Base-by-base conservation (phyloP, 2,797 vertebrate species). In the Vespertilio murinus region DNA sequence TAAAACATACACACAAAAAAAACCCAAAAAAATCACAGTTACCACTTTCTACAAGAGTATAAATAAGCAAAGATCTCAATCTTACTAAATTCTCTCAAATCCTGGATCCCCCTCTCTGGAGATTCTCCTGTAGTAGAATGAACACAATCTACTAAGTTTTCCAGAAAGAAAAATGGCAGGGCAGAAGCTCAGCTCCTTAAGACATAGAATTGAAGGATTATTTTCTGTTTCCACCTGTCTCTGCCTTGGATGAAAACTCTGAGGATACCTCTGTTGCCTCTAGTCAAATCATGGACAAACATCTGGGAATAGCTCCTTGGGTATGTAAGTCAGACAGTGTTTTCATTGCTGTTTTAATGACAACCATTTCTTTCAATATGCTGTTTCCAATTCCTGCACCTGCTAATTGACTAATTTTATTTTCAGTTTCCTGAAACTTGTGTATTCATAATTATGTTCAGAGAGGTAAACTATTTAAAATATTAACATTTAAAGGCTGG, bases 371-470 rank as follows among this genome's bases (percentile, higher is more conserved):
- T 64, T 94, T 85, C 90, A 95, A 96, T 90, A 40, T 95, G 94
- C 96, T 74, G 10, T 96, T 97, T 97, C 91, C 80, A 96, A 98
- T 95, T 75, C 90, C 92, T 94, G 90, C 95, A 97, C 95, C 96
- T 98, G 96, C 89, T 98, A 97, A 97, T 97, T 97, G 97, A 81
- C 95, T 98, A 97, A 97, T 97, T 97, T 97, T 97, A 94, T 97
- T 98, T 98, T 97, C 95, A 97, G 92, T 90, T 96, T 96, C 86
- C 93, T 97, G 93, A 97, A 94, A 85, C 64, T 95, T 94, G 93
- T 95, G 77, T 95, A 91, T 95, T 97, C 94, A 97, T 97, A 97
- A 98, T 98, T 97, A 97, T 94, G 93, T 74, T 98, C 97, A 97
- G 90, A 77, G 79, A 92, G 89, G 65, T 82, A 97, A 97, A 96